A percentile compares a stretch with the other conserved stretches of the same genome.
phyloP scores from a whole-genome alignment of 2,888 invertebrate genomes.

The Poecilobothrus nobilitatus region DNA sequence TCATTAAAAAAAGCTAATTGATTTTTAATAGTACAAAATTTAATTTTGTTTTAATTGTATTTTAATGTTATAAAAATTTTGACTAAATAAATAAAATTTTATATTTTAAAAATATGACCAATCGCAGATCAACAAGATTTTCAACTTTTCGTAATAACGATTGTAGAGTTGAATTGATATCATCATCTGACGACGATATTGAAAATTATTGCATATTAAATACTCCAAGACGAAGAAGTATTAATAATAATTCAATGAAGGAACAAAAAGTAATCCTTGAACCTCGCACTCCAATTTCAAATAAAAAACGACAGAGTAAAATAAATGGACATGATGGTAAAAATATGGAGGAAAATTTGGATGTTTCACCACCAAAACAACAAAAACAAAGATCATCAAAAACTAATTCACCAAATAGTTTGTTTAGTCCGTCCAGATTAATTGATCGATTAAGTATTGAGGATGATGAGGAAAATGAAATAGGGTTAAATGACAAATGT shows the following conservation, averaged over 20 bases:
- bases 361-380: slow-evolving; percentile 39
- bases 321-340: background rate
- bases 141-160: slow-evolving; percentile 30
- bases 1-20: too few species aligned
- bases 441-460: slow-evolving; percentile 39
- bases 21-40: too few species aligned
- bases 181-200: slow-evolving; percentile 17
- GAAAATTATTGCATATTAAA: slow-evolving; percentile 21
- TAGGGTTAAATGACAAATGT: background rate
- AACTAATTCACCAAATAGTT: slow-evolving; percentile 21
- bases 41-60: too few species aligned
- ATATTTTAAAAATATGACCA: slow-evolving; percentile 30
- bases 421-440: slow-evolving; percentile 38
- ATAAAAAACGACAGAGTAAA: slow-evolving; percentile 18
- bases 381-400: slow-evolving; percentile 21
- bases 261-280: background rate
- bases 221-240: slow-evolving; percentile 15
- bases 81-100: too few species aligned
- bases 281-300: slow-evolving; percentile 9
- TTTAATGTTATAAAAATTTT: too few species aligned
- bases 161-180: background rate
- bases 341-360: slow-evolving; percentile 13
- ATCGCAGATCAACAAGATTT: slow-evolving; percentile 37
- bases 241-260: background rate
- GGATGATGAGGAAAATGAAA: slow-evolving; percentile 15